Evolutionary conservation across 2,113 vertebrate genomes (phyloP).

Genomic region (Sylvia atricapilla): DNA sequence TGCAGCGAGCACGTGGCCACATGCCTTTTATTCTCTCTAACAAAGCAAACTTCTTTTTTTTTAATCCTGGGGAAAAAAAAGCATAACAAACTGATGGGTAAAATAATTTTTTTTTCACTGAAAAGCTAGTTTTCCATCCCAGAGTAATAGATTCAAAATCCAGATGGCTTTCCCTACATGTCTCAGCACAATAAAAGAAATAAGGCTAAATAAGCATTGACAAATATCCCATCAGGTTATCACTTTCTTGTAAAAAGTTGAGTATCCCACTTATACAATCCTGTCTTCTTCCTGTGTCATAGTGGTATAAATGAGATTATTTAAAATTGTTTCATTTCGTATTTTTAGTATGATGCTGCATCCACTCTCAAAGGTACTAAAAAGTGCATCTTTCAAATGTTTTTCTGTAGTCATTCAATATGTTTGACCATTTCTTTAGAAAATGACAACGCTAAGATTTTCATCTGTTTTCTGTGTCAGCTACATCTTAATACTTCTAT

Average conservation of each 20-base stretch:
- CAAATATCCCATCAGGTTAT: background rate
- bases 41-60: background rate
- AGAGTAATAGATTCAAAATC: background rate
- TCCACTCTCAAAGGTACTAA: background rate
- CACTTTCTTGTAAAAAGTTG: background rate
- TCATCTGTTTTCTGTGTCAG: conserved; percentile 37
- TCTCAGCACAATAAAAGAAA: background rate
- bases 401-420: background rate
- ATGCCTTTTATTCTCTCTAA: background rate
- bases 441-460: conserved; percentile 63
- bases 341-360: background rate
- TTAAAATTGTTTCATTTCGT: background rate
- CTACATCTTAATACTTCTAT: conserved; percentile 49
- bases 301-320: background rate
- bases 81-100: background rate
- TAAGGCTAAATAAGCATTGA: background rate
- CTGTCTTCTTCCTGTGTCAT: background rate
- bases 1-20: background rate
- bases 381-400: background rate
- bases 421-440: background rate
- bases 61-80: background rate
- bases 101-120: background rate
- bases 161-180: background rate
- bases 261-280: background rate
- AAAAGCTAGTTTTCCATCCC: background rate